Conservation (phyloP, 37 sponge, comb jelly and placozoan species). For the Crambe crambe region DNA sequence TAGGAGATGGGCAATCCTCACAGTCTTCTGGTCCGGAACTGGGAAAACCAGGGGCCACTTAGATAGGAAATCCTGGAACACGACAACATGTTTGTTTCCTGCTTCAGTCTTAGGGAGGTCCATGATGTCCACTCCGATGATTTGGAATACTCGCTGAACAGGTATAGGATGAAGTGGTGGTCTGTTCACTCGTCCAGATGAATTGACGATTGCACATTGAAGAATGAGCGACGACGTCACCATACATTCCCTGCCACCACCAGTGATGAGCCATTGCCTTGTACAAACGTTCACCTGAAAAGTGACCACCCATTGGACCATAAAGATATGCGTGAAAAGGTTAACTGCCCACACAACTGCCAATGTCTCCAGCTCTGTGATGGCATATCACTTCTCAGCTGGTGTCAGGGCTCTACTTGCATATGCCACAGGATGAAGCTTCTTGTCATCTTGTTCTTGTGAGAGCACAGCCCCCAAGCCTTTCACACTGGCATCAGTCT, state of each 20-base stretch:
- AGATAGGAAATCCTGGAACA: conserved; percentile 11
- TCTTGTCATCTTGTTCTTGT: neutral
- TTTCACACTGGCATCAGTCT: neutral
- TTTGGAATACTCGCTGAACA: conserved; percentile 18
- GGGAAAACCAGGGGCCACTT: conserved; percentile 27
- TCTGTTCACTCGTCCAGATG: neutral
- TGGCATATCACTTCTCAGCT: neutral
- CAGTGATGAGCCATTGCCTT: too few relatives aligned
- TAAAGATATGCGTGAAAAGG: neutral
- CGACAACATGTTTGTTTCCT: conserved; percentile 22
- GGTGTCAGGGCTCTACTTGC: neutral
- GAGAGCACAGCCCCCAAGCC: neutral
- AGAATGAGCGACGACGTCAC: too few relatives aligned
- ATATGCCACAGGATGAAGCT: neutral
- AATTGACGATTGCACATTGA: too few relatives aligned
- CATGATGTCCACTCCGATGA: conserved; percentile 1
- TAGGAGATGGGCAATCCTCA: conserved; percentile 2
- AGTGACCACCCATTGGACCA: neutral
- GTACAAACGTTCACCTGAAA: too few relatives aligned
- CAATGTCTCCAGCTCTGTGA: neutral
- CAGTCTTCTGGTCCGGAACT: conserved; percentile 26
- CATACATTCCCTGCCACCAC: too few relatives aligned
- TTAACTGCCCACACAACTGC: neutral
- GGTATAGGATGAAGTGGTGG: conserved; percentile 34
- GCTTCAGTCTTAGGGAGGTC: conserved; percentile 1